Evolutionary conservation across 53 echinoderm and acorn worm genomes (phyloP).

Genomic region (Antedon mediterranea): DNA sequence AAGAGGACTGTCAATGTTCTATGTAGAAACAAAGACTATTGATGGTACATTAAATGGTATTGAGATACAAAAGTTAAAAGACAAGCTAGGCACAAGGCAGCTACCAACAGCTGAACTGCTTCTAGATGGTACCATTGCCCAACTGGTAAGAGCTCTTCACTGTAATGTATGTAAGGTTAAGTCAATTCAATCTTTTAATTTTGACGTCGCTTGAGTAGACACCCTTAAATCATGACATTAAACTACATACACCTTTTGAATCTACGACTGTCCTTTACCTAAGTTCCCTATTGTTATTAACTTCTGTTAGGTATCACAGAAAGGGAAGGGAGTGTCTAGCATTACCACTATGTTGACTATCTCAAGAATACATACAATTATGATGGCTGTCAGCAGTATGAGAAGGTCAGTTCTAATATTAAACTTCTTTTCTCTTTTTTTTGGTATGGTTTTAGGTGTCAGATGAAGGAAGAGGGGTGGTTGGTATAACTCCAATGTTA

Average conservation of each 20-base stretch:
- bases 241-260: no score
- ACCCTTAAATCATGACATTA: no score
- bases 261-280: no score
- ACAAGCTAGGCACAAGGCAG: constrained; percentile 91
- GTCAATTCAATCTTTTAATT: no score
- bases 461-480: constrained; percentile 57
- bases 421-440: background rate
- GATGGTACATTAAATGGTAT: constrained; percentile 78
- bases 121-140: constrained; percentile 69
- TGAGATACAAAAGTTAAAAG: constrained; percentile 67
- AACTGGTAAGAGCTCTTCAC: constrained; percentile 75
- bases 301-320: background rate
- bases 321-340: background rate
- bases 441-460: constrained; percentile 33
- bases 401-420: background rate
- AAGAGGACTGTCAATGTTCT: constrained; percentile 77
- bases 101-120: constrained; percentile 81
- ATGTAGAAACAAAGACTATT: constrained; percentile 50
- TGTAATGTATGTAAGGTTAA: no score
- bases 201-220: no score
- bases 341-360: background rate
- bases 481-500: constrained; percentile 61
- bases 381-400: background rate
- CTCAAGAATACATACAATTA: background rate
- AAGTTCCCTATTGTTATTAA: background rate